Evolutionary conservation across 2,888 invertebrate genomes (phyloP).

Genomic region (Theodoxus fluviatilis): DNA sequence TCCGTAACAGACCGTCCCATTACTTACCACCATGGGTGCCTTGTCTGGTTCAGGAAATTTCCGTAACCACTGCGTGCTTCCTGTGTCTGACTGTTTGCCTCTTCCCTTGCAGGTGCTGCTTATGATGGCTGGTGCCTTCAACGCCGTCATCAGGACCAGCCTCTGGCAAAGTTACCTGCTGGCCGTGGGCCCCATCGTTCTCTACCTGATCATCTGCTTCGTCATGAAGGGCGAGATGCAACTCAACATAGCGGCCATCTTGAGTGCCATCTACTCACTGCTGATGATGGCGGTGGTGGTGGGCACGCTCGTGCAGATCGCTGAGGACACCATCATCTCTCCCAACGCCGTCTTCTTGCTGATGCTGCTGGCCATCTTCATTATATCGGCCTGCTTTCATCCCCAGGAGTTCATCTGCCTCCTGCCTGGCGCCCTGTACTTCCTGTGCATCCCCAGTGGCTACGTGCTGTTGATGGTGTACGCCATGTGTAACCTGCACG

Average conservation of each 20-base stretch:
- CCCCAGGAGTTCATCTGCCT: slow-evolving; percentile 61
- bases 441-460: slow-evolving; percentile 91
- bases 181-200: slow-evolving; percentile 49
- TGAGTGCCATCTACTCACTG: slow-evolving; percentile 55
- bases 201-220: slow-evolving; percentile 58
- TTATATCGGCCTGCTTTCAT: slow-evolving; percentile 55
- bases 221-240: slow-evolving; percentile 50
- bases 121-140: slow-evolving; percentile 61
- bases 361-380: slow-evolving; percentile 52
- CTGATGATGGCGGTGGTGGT: slow-evolving; percentile 63
- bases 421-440: slow-evolving; percentile 72
- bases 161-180: slow-evolving; percentile 55
- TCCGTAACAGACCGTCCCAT: too few species aligned
- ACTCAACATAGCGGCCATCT: slow-evolving; percentile 52
- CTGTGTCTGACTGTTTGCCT: too few species aligned
- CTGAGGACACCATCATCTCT: slow-evolving; percentile 52
- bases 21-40: too few species aligned
- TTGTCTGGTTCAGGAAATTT: too few species aligned
- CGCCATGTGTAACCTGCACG: slow-evolving; percentile 89
- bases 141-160: slow-evolving; percentile 51
- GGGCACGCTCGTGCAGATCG: slow-evolving; percentile 52
- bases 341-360: slow-evolving; percentile 60
- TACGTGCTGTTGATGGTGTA: slow-evolving; percentile 90
- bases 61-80: too few species aligned
- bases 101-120: too few species aligned